Evolutionary conservation across 2,113 vertebrate genomes (phyloP).

Genomic region (Podilymbus podiceps): DNA sequence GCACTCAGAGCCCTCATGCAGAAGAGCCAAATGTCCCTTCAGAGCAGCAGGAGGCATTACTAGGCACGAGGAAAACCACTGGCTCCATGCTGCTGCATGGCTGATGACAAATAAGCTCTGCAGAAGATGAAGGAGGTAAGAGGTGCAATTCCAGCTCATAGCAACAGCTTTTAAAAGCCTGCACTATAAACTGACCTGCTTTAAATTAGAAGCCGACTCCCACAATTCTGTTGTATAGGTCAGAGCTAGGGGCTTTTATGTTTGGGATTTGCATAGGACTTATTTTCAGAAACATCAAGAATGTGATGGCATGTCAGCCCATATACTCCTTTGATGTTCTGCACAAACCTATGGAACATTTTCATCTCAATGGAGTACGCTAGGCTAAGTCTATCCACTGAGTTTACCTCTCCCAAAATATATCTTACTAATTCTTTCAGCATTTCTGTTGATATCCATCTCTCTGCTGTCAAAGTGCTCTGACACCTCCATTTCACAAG

Average conservation of each 20-base stretch:
- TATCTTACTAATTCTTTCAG: not conserved
- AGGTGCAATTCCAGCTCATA: not conserved
- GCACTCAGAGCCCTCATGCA: not conserved
- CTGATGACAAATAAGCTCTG: slow-evolving; percentile 21
- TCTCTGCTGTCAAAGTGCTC: not conserved
- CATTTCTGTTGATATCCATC: not conserved
- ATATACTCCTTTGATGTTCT: not conserved
- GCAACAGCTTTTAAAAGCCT: not conserved
- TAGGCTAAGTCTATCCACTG: not conserved
- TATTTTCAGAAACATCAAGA: not conserved
- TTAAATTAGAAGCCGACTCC: not conserved
- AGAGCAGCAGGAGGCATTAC: not conserved
- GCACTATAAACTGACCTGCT: not conserved
- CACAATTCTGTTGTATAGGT: not conserved
- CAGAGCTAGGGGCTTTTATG: not conserved
- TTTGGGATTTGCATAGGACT: slow-evolving; percentile 28
- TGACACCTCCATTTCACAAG: not conserved
- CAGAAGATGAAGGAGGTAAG: not conserved
- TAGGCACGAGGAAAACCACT: not conserved
- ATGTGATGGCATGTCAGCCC: not conserved
- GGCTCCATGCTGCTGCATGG: not conserved
- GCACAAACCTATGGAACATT: not conserved
- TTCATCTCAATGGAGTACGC: not conserved
- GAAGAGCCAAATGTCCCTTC: not conserved
- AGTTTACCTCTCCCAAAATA: not conserved